These are phyloP conservation scores for Sycophila texana DNA, from an alignment of 2,888 invertebrate species.

Conservation along the genomic window DNA sequence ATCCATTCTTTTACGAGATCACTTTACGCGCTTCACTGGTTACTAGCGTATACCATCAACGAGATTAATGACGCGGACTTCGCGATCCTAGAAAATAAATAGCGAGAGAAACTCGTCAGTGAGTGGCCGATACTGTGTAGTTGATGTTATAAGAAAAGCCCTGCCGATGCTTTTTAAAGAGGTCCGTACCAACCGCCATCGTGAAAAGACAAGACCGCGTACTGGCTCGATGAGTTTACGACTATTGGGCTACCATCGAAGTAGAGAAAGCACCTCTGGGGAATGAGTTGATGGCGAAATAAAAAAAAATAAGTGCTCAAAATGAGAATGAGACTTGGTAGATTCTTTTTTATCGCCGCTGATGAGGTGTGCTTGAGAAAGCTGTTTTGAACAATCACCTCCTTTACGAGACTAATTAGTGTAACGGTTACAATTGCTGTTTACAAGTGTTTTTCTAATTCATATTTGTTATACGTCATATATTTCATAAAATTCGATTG, in stretches of 20 bases:
- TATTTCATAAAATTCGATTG: too few species aligned
- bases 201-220: too few species aligned
- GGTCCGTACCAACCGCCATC: too few species aligned
- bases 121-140: slow-evolving; percentile 60
- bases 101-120: slow-evolving; percentile 64
- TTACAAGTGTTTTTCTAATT: not conserved
- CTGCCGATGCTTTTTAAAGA: too few species aligned
- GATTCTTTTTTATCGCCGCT: not conserved
- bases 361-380: slow-evolving; percentile 13
- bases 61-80: slow-evolving; percentile 75
- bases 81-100: slow-evolving; percentile 76
- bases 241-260: not conserved
- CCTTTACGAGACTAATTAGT: slow-evolving; percentile 8
- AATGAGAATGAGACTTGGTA: slow-evolving; percentile 59
- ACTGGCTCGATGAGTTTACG: too few species aligned
- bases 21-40: slow-evolving; percentile 74
- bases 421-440: slow-evolving; percentile 18
- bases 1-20: slow-evolving; percentile 60
- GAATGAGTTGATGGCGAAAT: not conserved
- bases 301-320: slow-evolving; percentile 44
- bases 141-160: not conserved
- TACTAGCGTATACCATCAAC: slow-evolving; percentile 63
- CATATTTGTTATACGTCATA: too few species aligned
- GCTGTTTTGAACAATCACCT: not conserved
- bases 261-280: not conserved